Evolutionary conservation across 2,888 invertebrate species (phyloP).

Genomic region (Mesoligia furuncula): DNA sequence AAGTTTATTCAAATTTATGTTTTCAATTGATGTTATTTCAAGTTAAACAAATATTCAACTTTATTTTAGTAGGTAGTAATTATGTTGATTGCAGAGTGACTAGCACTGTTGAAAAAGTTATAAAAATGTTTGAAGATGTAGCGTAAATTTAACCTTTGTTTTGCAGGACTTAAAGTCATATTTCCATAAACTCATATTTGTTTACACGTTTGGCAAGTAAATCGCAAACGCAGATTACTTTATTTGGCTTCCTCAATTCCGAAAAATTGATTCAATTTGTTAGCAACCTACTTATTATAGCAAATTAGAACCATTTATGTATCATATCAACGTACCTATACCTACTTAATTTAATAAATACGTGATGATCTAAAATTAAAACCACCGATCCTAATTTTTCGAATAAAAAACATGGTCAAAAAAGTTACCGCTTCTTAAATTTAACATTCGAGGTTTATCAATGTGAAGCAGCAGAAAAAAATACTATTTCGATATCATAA

Average conservation of each 20-base stretch:
- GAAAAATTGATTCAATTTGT: background rate
- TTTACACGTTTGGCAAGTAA: no score
- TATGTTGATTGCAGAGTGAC: no score
- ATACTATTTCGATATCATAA: background rate
- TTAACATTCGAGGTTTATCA: conserved; percentile 7
- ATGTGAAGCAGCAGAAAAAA: background rate
- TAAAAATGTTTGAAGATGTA: no score
- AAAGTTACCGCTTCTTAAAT: background rate
- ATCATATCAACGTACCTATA: background rate
- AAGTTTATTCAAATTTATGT: no score
- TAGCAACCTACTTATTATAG: background rate
- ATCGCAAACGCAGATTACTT: background rate
- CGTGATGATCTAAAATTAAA: background rate
- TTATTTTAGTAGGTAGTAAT: no score
- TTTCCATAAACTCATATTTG: no score
- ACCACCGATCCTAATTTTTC: conserved; percentile 1
- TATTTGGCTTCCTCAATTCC: background rate
- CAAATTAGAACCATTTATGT: background rate
- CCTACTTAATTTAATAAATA: background rate
- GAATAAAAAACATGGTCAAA: background rate
- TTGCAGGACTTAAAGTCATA: no score
- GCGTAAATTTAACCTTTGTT: no score
- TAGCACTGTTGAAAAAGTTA: no score
- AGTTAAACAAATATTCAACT: no score
- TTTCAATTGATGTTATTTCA: no score